Base-by-base conservation (phyloP, 2,797 vertebrate species). In the Acanthis flammea region DNA sequence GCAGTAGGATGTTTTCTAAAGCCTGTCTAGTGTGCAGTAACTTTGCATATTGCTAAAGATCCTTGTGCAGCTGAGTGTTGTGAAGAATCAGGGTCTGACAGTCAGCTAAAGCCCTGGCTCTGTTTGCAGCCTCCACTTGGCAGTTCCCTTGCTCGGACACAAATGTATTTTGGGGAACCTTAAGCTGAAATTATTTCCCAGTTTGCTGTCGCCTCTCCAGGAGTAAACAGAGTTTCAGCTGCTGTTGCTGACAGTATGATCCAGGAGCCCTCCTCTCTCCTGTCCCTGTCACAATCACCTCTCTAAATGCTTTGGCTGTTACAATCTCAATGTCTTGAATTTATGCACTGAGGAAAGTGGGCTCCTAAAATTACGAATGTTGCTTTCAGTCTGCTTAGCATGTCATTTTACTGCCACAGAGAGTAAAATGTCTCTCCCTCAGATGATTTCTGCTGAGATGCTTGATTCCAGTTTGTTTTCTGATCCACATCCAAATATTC, bases 211-310 rank as follows among this genome's bases (percentile, higher is more conserved):
- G 80, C 10, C 28, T 91, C 55, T 74, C 33, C 31, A 67, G 44
- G 1, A 45, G 37, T 37, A 70, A 94, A 70, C 51, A 51, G 65
- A 51, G 65, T 71, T 76, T 86, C 39, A 53, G 35, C 44, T 33
- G 48, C 25, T 63, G 45, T 25, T 39, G 77, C 28, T 12, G 39
- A 28, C 71, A 51, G n/a, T 16, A 14, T 19, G 48, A 84, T 87
- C 88, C 63, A 50, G 53, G 57, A 54, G 7, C 70, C 57, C 44
- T 91, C 71, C 63, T 42, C 77, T 62, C 67, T 47, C 77, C 78
- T 61, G 48, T 88, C 90, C 81, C 91, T 92, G 88, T 96, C 89
- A 95, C 68, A 85, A 71, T 83, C 94, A 94, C 88, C 90, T 95
- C 84, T 87, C 53, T 35, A 74, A 96, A 93, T 87, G 78, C 75